Base-by-base conservation (phyloP, 2,888 invertebrate species). In the Rhagonycha lutea region DNA sequence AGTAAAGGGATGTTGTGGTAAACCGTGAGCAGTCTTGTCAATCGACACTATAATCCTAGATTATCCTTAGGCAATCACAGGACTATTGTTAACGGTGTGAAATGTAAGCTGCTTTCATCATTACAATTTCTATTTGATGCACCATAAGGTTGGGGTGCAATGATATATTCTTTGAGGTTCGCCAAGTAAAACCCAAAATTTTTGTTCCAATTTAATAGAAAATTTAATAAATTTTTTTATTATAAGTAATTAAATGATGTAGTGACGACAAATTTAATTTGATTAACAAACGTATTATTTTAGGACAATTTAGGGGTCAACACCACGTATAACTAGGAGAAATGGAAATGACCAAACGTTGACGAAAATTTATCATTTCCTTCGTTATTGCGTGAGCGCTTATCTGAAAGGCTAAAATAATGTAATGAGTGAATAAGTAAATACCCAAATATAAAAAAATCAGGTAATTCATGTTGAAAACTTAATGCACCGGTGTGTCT, bases 51-150 rank as follows among this genome's bases (percentile, higher is more conserved):
- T 87, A 87, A 87, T 86, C 87, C 86, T 63, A 86, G 87, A 88
- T 88, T 87, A 88, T 87, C 88, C 86, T 84, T 83, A 82, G 81
- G 86, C 87, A 88, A 88, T 88, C 88, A 88, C 87, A 84, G 86
- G 85, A 76, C 87, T 82, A 88, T 88, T 88, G 88, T 88, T 83
- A 82, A 81, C 81, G 86, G 88, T 88, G 88, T 87, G 88, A 87
- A 88, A 85, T 81, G 84, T 86, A 87, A 86, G 86, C 86, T 86
- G 86, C 79, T 79, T 73, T 71, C 78, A 67, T 73, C 75, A 78
- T 78, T 78, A 78, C 75, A 78, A 78, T 78, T 78, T 78, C 74
- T 71, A 78, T 78, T 77, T 75, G 73, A 78, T 73, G 72, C 73
- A 73, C 73, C 23, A 72, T 73, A 73, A 69, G 73, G 69, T 70